Conservation (phyloP, 2,113 vertebrate genomes). For the Rhinopomastus cyanomelas region DNA sequence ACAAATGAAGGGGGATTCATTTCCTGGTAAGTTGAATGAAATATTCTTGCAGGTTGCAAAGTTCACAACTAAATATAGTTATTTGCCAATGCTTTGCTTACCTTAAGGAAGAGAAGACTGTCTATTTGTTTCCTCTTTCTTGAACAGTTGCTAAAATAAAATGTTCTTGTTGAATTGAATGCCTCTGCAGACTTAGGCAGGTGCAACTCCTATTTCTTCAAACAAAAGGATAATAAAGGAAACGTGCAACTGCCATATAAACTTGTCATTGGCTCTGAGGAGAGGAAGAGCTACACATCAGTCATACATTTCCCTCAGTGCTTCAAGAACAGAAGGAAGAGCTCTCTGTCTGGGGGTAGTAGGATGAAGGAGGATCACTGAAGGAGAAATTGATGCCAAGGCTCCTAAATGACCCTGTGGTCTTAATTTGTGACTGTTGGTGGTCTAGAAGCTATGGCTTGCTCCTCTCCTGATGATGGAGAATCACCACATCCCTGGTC, state of each 20-base stretch:
- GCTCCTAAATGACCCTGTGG: neutral
- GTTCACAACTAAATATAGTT: constrained; percentile 40
- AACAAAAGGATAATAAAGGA: constrained; percentile 45
- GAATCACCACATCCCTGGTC: constrained; percentile 4
- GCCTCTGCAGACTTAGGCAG: constrained; percentile 6
- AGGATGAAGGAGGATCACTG: constrained; percentile 19
- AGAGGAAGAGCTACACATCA: constrained; percentile 4
- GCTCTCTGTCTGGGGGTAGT: constrained; percentile 33
- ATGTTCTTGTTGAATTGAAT: constrained; percentile 18
- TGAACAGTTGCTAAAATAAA: constrained; percentile 49
- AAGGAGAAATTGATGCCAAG: neutral
- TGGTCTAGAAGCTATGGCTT: neutral
- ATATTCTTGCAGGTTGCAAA: neutral
- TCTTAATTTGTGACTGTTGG: neutral
- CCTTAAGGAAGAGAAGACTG: constrained; percentile 13
- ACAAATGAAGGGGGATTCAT: neutral
- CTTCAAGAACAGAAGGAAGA: constrained; percentile 48
- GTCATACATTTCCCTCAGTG: neutral
- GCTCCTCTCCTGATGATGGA: neutral
- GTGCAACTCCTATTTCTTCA: constrained; percentile 25
- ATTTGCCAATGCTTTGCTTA: constrained; percentile 1
- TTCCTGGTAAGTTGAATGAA: neutral
- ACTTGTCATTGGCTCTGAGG: neutral
- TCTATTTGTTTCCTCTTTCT: constrained; percentile 49
- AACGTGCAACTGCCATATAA: constrained; percentile 1